Base-by-base conservation (phyloP, 2,113 vertebrate genomes). In the Microtus montanus region DNA sequence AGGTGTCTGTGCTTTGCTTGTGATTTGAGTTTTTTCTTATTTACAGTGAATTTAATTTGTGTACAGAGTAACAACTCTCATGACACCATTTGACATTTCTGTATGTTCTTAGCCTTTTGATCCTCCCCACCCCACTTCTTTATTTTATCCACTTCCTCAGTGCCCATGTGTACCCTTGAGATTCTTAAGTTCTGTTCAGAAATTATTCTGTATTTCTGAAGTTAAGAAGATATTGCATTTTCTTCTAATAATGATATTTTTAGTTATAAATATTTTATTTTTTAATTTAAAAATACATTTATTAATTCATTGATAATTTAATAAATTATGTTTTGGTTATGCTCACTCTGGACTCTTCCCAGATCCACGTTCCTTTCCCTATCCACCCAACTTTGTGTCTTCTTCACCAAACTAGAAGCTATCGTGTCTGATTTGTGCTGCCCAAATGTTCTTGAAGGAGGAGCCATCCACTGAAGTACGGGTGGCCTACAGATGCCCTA, bases 241-340 rank as follows among this genome's bases (percentile, higher is more conserved):
- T 85, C n/a, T 88, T 58, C 49, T 64, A 96, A 38, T 75, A 73
- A 74, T 87, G 66, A 17, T 28, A 15, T 38, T 52, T 74, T 74
- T 90, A 77, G 47, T 58, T 13, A 54, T 71, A 92, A n/a, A 64
- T 17, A 80, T 80, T 90, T 82, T 89, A 95, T 44, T 38, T 38
- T 83, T 63, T 44, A 64, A 64, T 84, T 86, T 70, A 24, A 66
- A 66, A 85, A 30, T 38, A 66, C 17, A 3, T 66, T 66, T 47
- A 66, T 47, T 85, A 66, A 33, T 47, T 66, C 41, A 20, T 12
- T 64, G n/a, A 41, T 41, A 41, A 38, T 41, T 28, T 41, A 83
- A 63, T 41, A 28, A 63, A 63, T 83, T 63, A 9, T 61, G 41
- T 28, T 17, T 30, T 63, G 54, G 54, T 63, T 58, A 17, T 17